phyloP scores from a whole-genome alignment of 2,888 invertebrate genomes.

The Dermolepida albohirtum region DNA sequence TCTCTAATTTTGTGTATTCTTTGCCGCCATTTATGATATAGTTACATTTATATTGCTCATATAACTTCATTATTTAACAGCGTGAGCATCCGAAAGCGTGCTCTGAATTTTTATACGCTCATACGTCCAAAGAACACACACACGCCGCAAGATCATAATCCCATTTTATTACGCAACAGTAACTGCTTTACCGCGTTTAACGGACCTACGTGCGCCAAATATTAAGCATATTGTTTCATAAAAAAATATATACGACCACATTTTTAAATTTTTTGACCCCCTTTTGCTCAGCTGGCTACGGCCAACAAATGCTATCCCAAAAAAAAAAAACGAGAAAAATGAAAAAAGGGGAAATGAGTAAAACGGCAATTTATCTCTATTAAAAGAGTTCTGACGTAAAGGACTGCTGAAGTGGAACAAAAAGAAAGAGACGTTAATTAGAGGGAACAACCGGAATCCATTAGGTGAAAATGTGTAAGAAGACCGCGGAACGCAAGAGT shows the following conservation, averaged over 20 bases:
- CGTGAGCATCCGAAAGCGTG: constrained; percentile 29
- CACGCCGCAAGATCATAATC: constrained; percentile 36
- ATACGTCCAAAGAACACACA: constrained; percentile 34
- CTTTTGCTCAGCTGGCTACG: constrained; percentile 5
- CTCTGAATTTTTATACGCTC: constrained; percentile 34
- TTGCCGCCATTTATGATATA: constrained; percentile 32
- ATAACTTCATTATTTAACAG: constrained; percentile 38
- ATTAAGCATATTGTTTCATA: constrained; percentile 39
- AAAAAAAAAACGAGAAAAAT: constrained; percentile 8
- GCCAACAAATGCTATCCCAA: constrained; percentile 3
- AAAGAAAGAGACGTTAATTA: constrained; percentile 33
- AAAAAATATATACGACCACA: constrained; percentile 36
- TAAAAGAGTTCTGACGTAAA: constrained; percentile 31
- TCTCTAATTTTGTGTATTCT: constrained; percentile 28
- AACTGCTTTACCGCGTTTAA: constrained; percentile 38
- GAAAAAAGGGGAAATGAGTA: constrained; percentile 3
- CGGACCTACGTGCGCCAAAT: constrained; percentile 36
- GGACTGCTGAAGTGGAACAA: constrained; percentile 18
- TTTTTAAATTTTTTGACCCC: constrained; percentile 28
- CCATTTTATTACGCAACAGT: constrained; percentile 38
- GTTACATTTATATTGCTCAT: constrained; percentile 36
- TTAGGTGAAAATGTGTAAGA: constrained; percentile 30
- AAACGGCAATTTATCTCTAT: constrained; percentile 26
- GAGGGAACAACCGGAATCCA: constrained; percentile 36
- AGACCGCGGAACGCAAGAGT: constrained; percentile 27